Base-by-base conservation (phyloP, 2,797 vertebrate genomes). In the Scleropages formosus region DNA sequence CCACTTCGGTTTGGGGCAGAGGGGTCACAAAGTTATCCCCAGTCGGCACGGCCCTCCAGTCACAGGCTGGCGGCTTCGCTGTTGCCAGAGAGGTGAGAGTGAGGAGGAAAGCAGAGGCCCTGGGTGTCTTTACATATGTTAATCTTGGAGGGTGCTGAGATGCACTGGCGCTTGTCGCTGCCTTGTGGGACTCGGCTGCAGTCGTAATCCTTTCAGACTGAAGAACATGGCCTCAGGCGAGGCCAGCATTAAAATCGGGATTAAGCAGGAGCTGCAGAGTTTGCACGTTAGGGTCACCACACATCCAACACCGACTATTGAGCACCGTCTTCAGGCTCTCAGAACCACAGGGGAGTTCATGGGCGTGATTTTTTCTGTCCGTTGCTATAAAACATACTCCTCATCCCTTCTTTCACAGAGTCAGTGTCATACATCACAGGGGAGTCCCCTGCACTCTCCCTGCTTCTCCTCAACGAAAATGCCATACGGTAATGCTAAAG, bases 121-220 rank as follows among this genome's bases (percentile, higher is more conserved):
- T 44, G 10, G 1, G 24, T 60, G 56, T 72, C 26, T 26, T 59
- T 53, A 72, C 69, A 44, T 27, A n/a, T 31, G 62, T 31, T 64
- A 26, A 58, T 58, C 70, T 46, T 31, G 27, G 27, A 26, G 2
- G 60, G 56, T 18, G 11, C 10, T 20, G 70, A 46, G 56, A 60
- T 15, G 70, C 27, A 59, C 16, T 6, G 22, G 26, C 16, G 62
- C 62, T n/a, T 31, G 62, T 62, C 16, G 53, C 56, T 8, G 70
- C n/a, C 31, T 16, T 49, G 15, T 1, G 68, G 68, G 68, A 56
- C 24, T 4, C 3, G 47, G 24, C 15, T 24, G 27, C 8, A 8
- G 31, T 31, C 70, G 11, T 72, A 60, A 72, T 72, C 56, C 70
- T 46, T 31, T 24, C 70, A 60, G 8, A 60, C 13, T 10, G n/a